Evolutionary conservation across 2,888 invertebrate species (phyloP), one percentile per base, ranked within the genome.

Genomic region (Drosophila limbata): DNA sequence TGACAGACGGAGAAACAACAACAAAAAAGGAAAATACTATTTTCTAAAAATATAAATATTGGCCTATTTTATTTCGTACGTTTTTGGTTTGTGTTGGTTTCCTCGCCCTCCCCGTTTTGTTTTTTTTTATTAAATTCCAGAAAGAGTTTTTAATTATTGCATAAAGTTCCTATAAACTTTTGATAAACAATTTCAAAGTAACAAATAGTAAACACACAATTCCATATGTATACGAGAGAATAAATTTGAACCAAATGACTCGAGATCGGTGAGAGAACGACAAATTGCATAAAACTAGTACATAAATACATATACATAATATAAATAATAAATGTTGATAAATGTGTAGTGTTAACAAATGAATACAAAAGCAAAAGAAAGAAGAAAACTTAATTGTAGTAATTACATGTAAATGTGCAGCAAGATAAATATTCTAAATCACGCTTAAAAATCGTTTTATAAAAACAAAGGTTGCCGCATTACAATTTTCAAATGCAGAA

Each of bases 291-390:
- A 45, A 31, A 78, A 51, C 44, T 73, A 76, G 64, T 53, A 63
- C 47, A 70, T 75, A 64, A 68, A 69, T 61, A 61, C 40, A 72
- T 55, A 67, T 40, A 64, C 10, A 55, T 37, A 64, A 48, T 44
- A 78, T 59, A 64, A 67, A 67, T 59, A 70, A 81, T 86, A 84
- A 86, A 89, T 86, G 85, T 86, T 86, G 85, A 82, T 86, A 84
- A 86, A 86, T 86, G 85, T 86, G 89, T 86, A 86, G 85, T 89
- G 85, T 87, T 89, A 84, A 86, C 44, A 37, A 81, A 48, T 69
- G 68, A 65, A 69, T 10, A 15, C 60, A 48, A 48, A 55, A 50
- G 56, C 39, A 62, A 53, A 62, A 47, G 47, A 64, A 57, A 40
- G 44, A 55, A 51, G 42, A 63, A 44, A 65, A 59, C 51, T 44